Base-by-base conservation (phyloP, 2,113 vertebrate species). In the Crotophaga sulcirostris region DNA sequence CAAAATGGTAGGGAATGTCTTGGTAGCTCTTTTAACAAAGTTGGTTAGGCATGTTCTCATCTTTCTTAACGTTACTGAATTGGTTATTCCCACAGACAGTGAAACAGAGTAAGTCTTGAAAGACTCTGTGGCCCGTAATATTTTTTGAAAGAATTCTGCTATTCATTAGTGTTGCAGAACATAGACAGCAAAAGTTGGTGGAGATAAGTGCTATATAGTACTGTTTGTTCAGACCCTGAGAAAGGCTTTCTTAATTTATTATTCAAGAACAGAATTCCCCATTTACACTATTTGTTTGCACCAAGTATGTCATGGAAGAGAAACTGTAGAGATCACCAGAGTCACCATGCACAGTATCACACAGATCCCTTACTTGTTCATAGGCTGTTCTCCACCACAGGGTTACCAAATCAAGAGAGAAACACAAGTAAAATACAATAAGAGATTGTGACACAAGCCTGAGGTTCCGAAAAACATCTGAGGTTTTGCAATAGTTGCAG, bases 51-150 rank as follows among this genome's bases (percentile, higher is more conserved):
- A 56, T 51, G 15, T 77, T 81, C n/a, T 9, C 62, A 58, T 92
- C 52, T 94, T 94, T 56, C 25, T 96, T 97, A 67, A 34, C 79
- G 82, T 95, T 91, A 76, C 31, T 92, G 28, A 47, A 66, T 20
- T 40, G 44, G n/a, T 80, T 60, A 26, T 10, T 79, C 44, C 17
- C 5, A 31, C 20, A 47, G 59, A 72, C 21, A 81, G 42, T 90
- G 67, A 93, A 93, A 86, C 72, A 93, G 84, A 66, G 3, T 26
- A 44, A 85, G 21, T 82, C n/a, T 76, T 82, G 73, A 83, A 47
- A 62, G 44, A 49, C 23, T 55, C 31, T 33, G 10, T 87, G 36
- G 13, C 21, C 24, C 87, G 18, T 58, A 66, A 33, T 44, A 38
- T 36, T 45, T 75, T 91, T 36, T 0, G 13, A 47, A 76, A 72